phyloP scores from a whole-genome alignment of 2,888 invertebrate species.

The Drosophila merina region DNA sequence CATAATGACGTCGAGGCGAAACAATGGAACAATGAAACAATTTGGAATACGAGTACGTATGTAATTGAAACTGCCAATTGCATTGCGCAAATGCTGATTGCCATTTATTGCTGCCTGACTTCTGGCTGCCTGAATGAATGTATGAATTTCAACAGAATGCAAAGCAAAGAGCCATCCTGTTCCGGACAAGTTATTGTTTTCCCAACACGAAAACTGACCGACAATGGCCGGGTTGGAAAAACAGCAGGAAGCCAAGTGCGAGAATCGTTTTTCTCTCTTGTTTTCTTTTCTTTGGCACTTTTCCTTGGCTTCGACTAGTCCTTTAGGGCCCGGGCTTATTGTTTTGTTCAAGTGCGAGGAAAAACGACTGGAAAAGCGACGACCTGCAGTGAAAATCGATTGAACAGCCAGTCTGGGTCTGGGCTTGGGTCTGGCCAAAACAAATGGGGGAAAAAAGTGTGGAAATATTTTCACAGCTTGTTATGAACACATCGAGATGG shows the following conservation, averaged over 20 bases:
- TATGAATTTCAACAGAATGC: constrained; percentile 24
- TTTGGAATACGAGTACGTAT: constrained; percentile 2
- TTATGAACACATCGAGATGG: constrained; percentile 53
- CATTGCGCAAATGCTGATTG: constrained; percentile 16
- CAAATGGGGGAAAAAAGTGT: constrained; percentile 50
- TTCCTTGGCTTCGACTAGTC: constrained; percentile 24
- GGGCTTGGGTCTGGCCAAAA: constrained; percentile 22
- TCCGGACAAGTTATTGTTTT: constrained; percentile 44
- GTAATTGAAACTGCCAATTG: constrained; percentile 42
- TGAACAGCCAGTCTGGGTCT: constrained; percentile 18
- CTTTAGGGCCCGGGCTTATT: constrained; percentile 20
- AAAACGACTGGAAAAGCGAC: constrained; percentile 32
- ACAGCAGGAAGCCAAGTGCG: constrained; percentile 42
- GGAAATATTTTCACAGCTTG: constrained; percentile 66
- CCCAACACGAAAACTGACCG: constrained; percentile 35
- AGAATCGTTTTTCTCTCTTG: constrained; percentile 32
- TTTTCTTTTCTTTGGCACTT: constrained; percentile 21
- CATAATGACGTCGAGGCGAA: constrained; percentile 14
- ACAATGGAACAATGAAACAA: constrained; percentile 6
- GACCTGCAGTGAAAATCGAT: constrained; percentile 57
- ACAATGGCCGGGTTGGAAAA: constrained; percentile 17
- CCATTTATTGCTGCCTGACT: constrained; percentile 7
- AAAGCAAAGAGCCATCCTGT: constrained; percentile 10
- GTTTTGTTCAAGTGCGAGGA: constrained; percentile 54
- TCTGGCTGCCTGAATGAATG: constrained; percentile 2